Percentiles rank a stretch among this genome's conserved stretches.
Evolutionary conservation across 2,888 invertebrate species (phyloP).

Genomic region (Leuctra nigra): DNA sequence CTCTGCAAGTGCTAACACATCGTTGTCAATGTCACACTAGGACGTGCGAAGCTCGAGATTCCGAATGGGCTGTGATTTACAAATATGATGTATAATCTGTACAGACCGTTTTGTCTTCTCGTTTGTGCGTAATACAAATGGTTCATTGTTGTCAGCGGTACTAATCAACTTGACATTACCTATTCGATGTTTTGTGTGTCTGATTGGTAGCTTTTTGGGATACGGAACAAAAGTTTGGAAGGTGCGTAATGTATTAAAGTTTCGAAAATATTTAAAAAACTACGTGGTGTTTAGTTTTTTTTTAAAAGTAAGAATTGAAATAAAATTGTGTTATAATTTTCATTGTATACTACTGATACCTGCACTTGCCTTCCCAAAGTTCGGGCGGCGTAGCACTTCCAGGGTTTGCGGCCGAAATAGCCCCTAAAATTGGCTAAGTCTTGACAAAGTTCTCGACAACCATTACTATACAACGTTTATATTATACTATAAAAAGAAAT

Average conservation of each 20-base stretch:
- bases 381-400: constrained; percentile 3
- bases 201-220: constrained; percentile 22
- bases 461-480: constrained; percentile 14
- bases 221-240: constrained; percentile 5
- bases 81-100: constrained; percentile 42
- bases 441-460: constrained; percentile 7
- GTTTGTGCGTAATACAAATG: constrained; percentile 34
- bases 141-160: constrained; percentile 20
- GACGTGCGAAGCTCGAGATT: constrained; percentile 45
- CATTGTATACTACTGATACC: constrained; percentile 21
- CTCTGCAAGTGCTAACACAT: not conserved
- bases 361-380: constrained; percentile 18
- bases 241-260: not conserved
- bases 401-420: not conserved
- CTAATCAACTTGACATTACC: constrained; percentile 22
- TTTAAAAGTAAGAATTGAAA: not conserved
- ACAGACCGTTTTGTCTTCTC: constrained; percentile 59
- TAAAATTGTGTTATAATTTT: not conserved
- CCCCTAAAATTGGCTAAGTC: not conserved
- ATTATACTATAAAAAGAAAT: constrained; percentile 20
- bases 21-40: not conserved
- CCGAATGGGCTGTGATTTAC: constrained; percentile 76
- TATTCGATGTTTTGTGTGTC: constrained; percentile 26
- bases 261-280: constrained; percentile 1
- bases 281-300: not conserved